Percentiles rank a stretch among this genome's conserved stretches.
Evolutionary conservation across 2,113 vertebrate species (phyloP).

Genomic region (Nansenia antarctica): DNA sequence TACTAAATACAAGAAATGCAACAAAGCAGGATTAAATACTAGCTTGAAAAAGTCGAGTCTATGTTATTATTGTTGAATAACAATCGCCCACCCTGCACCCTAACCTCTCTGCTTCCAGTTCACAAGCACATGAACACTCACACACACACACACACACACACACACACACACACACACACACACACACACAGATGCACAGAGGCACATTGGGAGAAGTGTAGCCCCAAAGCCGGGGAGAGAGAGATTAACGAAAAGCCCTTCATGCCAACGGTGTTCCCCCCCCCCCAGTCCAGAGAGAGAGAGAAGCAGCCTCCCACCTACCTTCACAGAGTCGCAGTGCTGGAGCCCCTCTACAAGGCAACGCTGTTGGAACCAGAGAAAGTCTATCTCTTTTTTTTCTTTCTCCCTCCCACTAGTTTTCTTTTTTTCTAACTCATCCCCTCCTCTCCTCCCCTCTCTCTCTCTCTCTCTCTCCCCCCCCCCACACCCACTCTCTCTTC

Average conservation of each 20-base stretch:
- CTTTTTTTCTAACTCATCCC: background rate
- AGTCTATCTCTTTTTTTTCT: slow-evolving; percentile 32
- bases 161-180: no score
- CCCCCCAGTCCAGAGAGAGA: slow-evolving; percentile 4
- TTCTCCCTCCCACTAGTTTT: background rate
- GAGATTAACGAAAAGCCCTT: slow-evolving; percentile 10
- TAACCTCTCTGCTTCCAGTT: background rate
- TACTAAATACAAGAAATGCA: background rate
- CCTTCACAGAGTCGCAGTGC: slow-evolving; percentile 69
- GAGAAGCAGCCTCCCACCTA: slow-evolving; percentile 61
- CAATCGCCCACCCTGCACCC: background rate
- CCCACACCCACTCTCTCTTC: background rate
- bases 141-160: no score
- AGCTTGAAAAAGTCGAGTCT: background rate
- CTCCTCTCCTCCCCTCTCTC: background rate
- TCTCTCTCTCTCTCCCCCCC: slow-evolving; percentile 13
- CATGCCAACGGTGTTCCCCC: background rate
- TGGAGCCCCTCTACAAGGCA: slow-evolving; percentile 58
- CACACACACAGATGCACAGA: no score
- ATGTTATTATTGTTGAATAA: background rate
- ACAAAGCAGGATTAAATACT: background rate
- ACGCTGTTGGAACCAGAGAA: slow-evolving; percentile 57
- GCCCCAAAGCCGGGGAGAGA: background rate
- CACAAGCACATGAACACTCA: no score
- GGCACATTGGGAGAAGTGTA: background rate